A percentile compares a stretch with the other conserved stretches of the same genome.
phyloP scores from a whole-genome alignment of 2,797 vertebrate species.

The Phoebastria nigripes region DNA sequence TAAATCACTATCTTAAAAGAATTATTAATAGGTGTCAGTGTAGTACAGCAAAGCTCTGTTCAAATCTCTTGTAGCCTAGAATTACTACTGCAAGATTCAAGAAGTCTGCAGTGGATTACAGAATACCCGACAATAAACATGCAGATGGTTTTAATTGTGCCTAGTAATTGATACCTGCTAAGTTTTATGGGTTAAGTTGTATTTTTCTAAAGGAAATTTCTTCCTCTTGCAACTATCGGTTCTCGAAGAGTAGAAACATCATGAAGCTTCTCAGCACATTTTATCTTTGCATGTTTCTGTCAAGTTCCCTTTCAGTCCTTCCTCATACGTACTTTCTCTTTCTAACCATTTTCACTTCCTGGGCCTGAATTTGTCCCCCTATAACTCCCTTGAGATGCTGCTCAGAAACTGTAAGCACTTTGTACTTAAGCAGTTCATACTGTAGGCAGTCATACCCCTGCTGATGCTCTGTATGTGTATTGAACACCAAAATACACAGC shows the following conservation, averaged over 20 bases:
- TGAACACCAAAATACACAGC: accelerated
- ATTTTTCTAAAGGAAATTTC: background rate
- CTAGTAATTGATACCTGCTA: background rate
- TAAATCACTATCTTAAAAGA: background rate
- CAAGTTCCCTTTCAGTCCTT: background rate
- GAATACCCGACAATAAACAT: background rate
- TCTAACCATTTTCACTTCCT: background rate
- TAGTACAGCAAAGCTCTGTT: background rate
- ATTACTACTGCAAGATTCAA: background rate
- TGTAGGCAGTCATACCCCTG: background rate
- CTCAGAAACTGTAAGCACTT: background rate
- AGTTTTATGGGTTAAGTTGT: background rate
- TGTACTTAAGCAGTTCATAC: background rate
- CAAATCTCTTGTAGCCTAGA: background rate
- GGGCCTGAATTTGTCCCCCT: background rate
- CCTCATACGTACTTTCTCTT: accelerated
- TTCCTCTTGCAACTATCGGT: background rate
- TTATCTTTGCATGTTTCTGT: background rate
- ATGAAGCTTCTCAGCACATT: background rate
- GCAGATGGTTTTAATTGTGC: background rate
- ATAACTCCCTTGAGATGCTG: background rate
- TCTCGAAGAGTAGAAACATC: background rate
- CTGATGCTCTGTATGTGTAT: background rate
- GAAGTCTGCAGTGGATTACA: background rate
- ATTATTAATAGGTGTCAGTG: background rate